These are phyloP conservation scores for Xiphophorus birchmanni DNA, from an alignment of 2,797 vertebrate species.

Conservation along the genomic window DNA sequence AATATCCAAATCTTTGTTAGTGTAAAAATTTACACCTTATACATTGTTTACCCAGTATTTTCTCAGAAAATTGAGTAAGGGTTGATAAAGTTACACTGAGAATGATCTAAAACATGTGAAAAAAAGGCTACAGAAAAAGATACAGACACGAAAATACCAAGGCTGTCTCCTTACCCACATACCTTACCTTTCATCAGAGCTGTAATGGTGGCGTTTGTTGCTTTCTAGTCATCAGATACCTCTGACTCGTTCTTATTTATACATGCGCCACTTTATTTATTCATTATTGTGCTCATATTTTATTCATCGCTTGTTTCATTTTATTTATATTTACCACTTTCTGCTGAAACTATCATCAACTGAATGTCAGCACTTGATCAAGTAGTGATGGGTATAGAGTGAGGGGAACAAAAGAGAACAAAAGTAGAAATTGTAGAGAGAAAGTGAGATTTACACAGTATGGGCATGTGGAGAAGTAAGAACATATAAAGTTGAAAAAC, in stretches of 20 bases:
- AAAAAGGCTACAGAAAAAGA: conserved; percentile 8
- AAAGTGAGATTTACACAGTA: neutral
- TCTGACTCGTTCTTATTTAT: conserved; percentile 71
- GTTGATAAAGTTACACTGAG: conserved; percentile 21
- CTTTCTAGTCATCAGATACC: conserved; percentile 63
- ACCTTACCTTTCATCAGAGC: conserved; percentile 68
- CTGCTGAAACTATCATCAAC: conserved; percentile 51
- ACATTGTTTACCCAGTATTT: neutral
- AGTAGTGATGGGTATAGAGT: conserved; percentile 49
- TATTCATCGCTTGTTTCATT: conserved; percentile 75
- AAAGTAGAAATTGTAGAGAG: neutral
- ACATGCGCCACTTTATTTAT: conserved; percentile 78
- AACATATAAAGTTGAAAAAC: neutral
- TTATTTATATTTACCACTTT: conserved; percentile 73
- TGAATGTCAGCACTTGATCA: conserved; percentile 67
- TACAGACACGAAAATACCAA: conserved; percentile 12
- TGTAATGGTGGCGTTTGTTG: conserved; percentile 57
- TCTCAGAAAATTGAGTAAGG: conserved; percentile 6
- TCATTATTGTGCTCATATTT: conserved; percentile 79
- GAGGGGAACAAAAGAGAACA: conserved; percentile 7
- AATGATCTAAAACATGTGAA: conserved; percentile 15
- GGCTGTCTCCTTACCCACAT: conserved; percentile 60
- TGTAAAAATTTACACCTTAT: neutral
- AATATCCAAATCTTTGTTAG: neutral
- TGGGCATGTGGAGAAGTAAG: neutral